Evolutionary conservation across 2,888 invertebrate genomes (phyloP), one percentile per base, ranked within the genome.

Genomic region (Amphipyra tragopoginis): DNA sequence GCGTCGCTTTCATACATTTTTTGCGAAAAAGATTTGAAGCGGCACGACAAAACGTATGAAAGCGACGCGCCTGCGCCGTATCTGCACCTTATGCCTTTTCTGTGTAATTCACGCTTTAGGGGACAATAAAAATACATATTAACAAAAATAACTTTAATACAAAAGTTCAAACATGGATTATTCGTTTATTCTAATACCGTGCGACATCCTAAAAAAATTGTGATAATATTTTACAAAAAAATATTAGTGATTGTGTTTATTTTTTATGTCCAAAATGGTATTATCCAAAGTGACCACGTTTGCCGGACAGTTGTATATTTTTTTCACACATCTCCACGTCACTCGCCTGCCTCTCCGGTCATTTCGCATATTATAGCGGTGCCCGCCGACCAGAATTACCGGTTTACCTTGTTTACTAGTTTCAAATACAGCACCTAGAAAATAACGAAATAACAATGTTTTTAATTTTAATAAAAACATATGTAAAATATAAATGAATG

Each of bases 231-330:
- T 36, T 36, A 10, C 10, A 10, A 10, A 36, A 38, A 38, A 43
- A 54, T 33, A 67, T 15, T 47, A 5, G 3, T 69, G 64, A 50
- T 69, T 69, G 39, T 69, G 63, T n/a, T 39, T 14, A 50, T 58
- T 50, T 1, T 15, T 57, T 6, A 63, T 38, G 8, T 4, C 6
- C 15, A 57, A 38, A 26, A 69, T 42, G 6, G 0, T n/a, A 7
- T 58, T 48, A 44, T 64, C 58, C 8, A 58, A 0, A 39, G 68
- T 69, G 26, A 69, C 21, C 1, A 69, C 42, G 8, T 45, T 42
- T 11, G 70, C 70, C 8, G 50, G 39, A n/a, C 70, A 69, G 21
- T 69, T 70, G 0, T 13, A 7, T 4, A 38, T 26, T 8, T 43
- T 58, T 42, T 69, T 69, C 10, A 57, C 45, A 36, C 70, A 69